Conservation (phyloP, 2,888 invertebrate genomes). For the Hesperia comma region DNA sequence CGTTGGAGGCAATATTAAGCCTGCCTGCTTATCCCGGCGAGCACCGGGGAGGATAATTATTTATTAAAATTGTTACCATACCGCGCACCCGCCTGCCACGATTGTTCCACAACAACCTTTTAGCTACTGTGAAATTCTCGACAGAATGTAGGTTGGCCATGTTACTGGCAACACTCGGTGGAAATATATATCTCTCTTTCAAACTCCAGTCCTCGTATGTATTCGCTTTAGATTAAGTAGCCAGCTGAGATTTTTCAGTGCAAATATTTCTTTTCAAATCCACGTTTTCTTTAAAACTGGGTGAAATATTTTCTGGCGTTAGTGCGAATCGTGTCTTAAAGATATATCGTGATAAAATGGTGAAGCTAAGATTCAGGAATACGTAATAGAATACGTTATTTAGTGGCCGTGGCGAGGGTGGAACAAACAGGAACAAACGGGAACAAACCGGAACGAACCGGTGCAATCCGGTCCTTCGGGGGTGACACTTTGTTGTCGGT, state of each 20-base stretch:
- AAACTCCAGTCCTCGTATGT: slow-evolving; percentile 18
- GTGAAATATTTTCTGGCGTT: slow-evolving; percentile 22
- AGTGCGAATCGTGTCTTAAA: slow-evolving; percentile 3
- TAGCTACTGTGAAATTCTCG: slow-evolving; percentile 57
- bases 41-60: slow-evolving; percentile 67
- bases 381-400: slow-evolving; percentile 28
- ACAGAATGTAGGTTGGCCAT: slow-evolving; percentile 46
- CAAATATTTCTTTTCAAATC: slow-evolving; percentile 22
- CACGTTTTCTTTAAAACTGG: slow-evolving; percentile 20
- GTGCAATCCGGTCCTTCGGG: slow-evolving; percentile 42
- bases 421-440: slow-evolving; percentile 27
- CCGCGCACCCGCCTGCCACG: slow-evolving; percentile 53
- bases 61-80: slow-evolving; percentile 76
- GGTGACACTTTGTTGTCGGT: slow-evolving; percentile 55
- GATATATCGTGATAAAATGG: slow-evolving; percentile 17
- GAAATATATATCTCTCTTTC: slow-evolving; percentile 19
- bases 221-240: slow-evolving; percentile 26
- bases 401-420: slow-evolving; percentile 24
- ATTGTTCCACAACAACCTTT: slow-evolving; percentile 52
- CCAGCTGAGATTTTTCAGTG: slow-evolving; percentile 22
- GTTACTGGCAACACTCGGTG: slow-evolving; percentile 15
- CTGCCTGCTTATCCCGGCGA: slow-evolving; percentile 62
- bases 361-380: slow-evolving; percentile 20
- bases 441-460: slow-evolving; percentile 38
- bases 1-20: slow-evolving; percentile 59